A percentile compares a stretch with the other conserved stretches of the same genome.
Evolutionary conservation across 2,888 invertebrate species (phyloP).

Genomic region (Calameuta filiformis): DNA sequence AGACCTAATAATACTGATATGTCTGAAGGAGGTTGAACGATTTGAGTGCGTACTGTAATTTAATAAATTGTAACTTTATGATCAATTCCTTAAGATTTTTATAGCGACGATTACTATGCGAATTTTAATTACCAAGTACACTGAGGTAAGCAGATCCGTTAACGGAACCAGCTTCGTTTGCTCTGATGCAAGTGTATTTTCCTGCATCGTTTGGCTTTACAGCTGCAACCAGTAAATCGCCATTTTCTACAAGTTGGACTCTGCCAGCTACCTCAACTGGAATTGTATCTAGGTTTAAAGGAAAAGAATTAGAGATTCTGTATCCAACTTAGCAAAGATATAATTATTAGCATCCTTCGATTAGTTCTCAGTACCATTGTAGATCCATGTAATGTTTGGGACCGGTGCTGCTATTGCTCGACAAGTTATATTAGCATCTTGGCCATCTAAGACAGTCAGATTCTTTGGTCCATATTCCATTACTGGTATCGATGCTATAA

Average conservation of each 20-base stretch:
- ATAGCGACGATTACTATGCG: not conserved
- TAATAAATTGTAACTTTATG: not conserved
- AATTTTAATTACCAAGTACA: constrained; percentile 77
- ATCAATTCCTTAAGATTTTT: not conserved
- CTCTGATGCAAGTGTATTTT: constrained; percentile 87
- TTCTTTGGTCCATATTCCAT: constrained; percentile 88
- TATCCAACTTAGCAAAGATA: not conserved
- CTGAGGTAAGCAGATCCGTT: constrained; percentile 84
- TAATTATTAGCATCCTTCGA: constrained; percentile 22
- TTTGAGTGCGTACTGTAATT: constrained; percentile 87
- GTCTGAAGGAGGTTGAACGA: constrained; percentile 92
- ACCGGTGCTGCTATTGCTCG: constrained; percentile 90
- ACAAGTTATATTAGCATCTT: constrained; percentile 90
- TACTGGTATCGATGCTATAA: constrained; percentile 86
- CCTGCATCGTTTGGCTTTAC: constrained; percentile 87
- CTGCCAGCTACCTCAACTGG: constrained; percentile 78
- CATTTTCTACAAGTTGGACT: constrained; percentile 86
- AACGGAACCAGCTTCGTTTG: constrained; percentile 90
- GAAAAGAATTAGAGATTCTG: constrained; percentile 9
- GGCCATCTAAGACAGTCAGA: constrained; percentile 90
- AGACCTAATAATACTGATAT: constrained; percentile 92
- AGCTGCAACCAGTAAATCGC: constrained; percentile 88
- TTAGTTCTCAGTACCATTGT: constrained; percentile 76
- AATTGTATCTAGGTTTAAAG: constrained; percentile 68
- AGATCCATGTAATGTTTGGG: constrained; percentile 92